Percentiles rank a stretch among this genome's conserved stretches.
Evolutionary conservation across 2,113 vertebrate species (phyloP).

Genomic region (Neotragus moschatus): DNA sequence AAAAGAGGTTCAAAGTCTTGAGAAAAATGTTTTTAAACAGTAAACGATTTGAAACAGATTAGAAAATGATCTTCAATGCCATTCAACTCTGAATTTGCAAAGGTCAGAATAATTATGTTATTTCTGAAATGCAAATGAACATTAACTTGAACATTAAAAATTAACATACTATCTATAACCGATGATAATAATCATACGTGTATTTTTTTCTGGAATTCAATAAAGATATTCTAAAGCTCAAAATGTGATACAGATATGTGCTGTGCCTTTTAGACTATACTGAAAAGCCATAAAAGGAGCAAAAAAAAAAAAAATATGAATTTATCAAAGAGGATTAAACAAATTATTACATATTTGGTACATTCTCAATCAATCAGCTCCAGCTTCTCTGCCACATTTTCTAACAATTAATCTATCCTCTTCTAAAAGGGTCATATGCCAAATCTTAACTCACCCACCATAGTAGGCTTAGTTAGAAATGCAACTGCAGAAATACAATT

Average conservation of each 20-base stretch:
- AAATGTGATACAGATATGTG: background rate
- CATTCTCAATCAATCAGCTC: background rate
- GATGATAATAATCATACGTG: background rate
- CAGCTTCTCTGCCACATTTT: background rate
- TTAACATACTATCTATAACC: background rate
- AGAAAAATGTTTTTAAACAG: background rate
- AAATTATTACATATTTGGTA: background rate
- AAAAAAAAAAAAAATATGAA: background rate
- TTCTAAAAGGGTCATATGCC: background rate
- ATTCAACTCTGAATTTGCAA: background rate
- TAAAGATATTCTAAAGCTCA: background rate
- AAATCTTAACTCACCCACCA: background rate
- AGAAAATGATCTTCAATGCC: background rate
- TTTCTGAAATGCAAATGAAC: conserved; percentile 12
- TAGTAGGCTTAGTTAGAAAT: background rate
- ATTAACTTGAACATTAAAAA: background rate
- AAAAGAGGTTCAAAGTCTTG: background rate
- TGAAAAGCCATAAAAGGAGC: background rate
- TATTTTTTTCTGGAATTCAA: background rate
- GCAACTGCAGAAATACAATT: background rate
- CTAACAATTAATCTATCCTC: background rate
- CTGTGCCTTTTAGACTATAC: background rate
- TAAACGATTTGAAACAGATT: background rate
- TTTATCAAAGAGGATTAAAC: background rate
- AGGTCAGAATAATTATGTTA: conserved; percentile 18